These are phyloP conservation scores for Syndactyla subalaris DNA, from an alignment of 2,797 vertebrate species.

Conservation along the genomic window DNA sequence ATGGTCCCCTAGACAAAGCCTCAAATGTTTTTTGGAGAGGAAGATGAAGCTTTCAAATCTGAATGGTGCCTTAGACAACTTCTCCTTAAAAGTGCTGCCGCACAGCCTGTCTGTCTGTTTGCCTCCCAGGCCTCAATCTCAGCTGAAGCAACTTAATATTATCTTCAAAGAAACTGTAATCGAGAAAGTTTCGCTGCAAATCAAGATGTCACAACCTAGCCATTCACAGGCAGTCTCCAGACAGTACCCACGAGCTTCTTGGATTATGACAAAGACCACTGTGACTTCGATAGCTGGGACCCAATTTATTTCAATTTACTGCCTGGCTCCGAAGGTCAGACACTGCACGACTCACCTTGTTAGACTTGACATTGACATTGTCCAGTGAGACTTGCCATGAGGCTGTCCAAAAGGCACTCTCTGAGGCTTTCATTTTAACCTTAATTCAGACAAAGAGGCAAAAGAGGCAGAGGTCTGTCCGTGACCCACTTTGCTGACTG, in stretches of 20 bases:
- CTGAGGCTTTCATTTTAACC: background rate
- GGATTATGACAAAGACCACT: slow-evolving; percentile 12
- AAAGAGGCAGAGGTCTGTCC: background rate
- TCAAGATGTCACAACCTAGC: background rate
- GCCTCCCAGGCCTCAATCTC: background rate
- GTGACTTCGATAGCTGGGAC: background rate
- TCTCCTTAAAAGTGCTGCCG: background rate
- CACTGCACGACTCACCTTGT: background rate
- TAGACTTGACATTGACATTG: background rate
- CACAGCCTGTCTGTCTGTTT: background rate
- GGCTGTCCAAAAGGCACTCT: background rate
- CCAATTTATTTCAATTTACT: slow-evolving; percentile 47
- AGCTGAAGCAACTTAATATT: background rate
- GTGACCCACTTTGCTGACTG: background rate
- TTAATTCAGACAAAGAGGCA: background rate
- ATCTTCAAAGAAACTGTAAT: background rate
- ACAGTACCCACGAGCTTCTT: background rate
- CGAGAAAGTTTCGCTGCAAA: background rate
- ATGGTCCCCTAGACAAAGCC: background rate
- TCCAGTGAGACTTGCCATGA: background rate
- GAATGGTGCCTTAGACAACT: background rate
- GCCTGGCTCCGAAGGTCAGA: background rate
- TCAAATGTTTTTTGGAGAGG: background rate
- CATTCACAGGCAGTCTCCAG: background rate
- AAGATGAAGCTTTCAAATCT: background rate